Percentiles rank a stretch among this genome's conserved stretches.
phyloP scores from a whole-genome alignment of 1,140 invertebrate genomes.

The Hypothenemus hampei region DNA sequence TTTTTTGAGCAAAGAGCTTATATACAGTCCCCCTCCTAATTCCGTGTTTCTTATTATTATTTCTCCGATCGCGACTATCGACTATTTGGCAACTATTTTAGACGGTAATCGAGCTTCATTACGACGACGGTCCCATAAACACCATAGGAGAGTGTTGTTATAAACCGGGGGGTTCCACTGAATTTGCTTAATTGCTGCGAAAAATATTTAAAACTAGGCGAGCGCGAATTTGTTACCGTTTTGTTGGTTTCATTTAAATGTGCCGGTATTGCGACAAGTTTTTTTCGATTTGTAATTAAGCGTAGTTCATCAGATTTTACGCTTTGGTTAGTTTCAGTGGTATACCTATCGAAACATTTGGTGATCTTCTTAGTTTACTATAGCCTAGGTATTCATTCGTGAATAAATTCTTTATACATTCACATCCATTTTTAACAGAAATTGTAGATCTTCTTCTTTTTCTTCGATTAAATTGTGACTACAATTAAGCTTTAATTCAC shows the following conservation, averaged over 20 bases:
- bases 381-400: too few relatives aligned
- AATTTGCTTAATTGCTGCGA: conserved; percentile 19
- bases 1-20: conserved; percentile 15
- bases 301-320: conserved; percentile 21
- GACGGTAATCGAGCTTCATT: conserved; percentile 8
- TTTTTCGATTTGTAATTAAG: conserved; percentile 19
- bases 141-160: too few relatives aligned
- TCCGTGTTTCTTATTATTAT: too few relatives aligned
- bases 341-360: conserved; percentile 4
- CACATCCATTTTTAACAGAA: too few relatives aligned
- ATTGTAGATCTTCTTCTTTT: too few relatives aligned
- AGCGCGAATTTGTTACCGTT: conserved; percentile 10
- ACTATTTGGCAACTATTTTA: conserved; percentile 18
- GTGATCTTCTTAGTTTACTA: too few relatives aligned
- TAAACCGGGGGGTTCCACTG: conserved; percentile 11
- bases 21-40: conserved; percentile 19
- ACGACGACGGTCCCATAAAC: too few relatives aligned
- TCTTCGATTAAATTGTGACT: too few relatives aligned
- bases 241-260: conserved; percentile 14
- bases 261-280: conserved; percentile 11
- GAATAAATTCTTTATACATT: too few relatives aligned
- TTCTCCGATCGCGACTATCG: not conserved
- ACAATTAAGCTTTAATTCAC: too few relatives aligned
- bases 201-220: conserved; percentile 23
- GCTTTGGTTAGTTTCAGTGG: conserved; percentile 12